phyloP scores from a whole-genome alignment of 2,113 vertebrate genomes.

The Numida meleagris region DNA sequence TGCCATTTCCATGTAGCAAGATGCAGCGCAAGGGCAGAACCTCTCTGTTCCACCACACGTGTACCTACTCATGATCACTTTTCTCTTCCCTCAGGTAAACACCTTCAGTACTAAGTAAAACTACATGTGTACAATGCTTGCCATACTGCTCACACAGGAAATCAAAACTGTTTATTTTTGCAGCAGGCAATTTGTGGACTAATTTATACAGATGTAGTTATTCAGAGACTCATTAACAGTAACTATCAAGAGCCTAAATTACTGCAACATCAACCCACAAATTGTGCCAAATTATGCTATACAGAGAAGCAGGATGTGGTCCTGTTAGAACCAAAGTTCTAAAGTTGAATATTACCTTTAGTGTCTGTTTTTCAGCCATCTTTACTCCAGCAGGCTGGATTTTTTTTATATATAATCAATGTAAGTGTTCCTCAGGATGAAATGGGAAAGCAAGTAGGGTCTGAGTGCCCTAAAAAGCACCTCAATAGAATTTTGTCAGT shows the following conservation, averaged over 20 bases:
- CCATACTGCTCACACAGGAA: constrained; percentile 57
- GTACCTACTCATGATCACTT: accelerated
- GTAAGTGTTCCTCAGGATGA: neutral
- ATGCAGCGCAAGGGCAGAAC: neutral
- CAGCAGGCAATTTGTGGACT: constrained; percentile 64
- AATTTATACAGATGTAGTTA: constrained; percentile 74
- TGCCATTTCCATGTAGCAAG: neutral
- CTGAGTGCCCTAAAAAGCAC: neutral
- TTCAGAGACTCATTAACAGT: constrained; percentile 71
- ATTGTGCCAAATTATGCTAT: constrained; percentile 71
- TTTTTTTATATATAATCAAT: neutral
- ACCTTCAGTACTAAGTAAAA: neutral
- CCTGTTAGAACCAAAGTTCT: constrained; percentile 60
- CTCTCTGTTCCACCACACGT: neutral
- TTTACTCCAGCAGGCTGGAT: constrained; percentile 28
- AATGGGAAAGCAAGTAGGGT: neutral
- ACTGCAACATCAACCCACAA: constrained; percentile 72
- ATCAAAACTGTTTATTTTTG: constrained; percentile 63
- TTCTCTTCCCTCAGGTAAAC: neutral
- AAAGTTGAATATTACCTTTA: constrained; percentile 61
- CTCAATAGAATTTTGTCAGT: neutral
- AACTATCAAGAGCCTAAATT: constrained; percentile 69
- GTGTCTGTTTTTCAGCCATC: constrained; percentile 36
- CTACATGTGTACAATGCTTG: neutral
- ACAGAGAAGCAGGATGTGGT: constrained; percentile 48